These are phyloP conservation scores for Silurus glanis DNA, from an alignment of 2,113 vertebrate species.

Conservation along the genomic window DNA sequence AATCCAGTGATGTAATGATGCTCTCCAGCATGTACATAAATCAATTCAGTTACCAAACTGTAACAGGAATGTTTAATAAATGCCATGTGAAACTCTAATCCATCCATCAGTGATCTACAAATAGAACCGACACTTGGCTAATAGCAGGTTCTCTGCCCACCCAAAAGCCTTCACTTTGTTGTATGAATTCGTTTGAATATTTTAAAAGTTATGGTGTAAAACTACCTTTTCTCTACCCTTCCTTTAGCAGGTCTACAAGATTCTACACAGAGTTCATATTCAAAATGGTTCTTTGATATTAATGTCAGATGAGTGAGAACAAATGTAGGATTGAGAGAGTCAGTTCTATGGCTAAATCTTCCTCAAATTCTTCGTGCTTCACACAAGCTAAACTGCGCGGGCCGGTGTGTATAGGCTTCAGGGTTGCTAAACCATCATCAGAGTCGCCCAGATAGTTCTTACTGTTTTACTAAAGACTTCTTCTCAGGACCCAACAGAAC, in stretches of 20 bases:
- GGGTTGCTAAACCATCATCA: background rate
- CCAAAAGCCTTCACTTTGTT: background rate
- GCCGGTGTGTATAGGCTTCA: background rate
- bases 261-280: background rate
- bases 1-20: conserved; percentile 17
- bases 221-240: background rate
- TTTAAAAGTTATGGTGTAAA: background rate
- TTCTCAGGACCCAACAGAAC: conserved; percentile 1
- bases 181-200: background rate
- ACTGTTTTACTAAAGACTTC: background rate
- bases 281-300: background rate
- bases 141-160: background rate
- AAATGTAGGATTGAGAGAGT: background rate
- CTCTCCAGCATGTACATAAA: background rate
- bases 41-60: background rate
- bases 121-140: background rate
- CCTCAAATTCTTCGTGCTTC: background rate
- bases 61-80: background rate
- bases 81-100: background rate
- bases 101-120: background rate
- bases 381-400: background rate
- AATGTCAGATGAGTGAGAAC: background rate
- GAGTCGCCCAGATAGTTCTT: background rate
- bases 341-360: background rate
- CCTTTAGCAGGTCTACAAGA: background rate